Conservation (phyloP, 2,797 vertebrate species). For the Chaetodon trifasciatus region DNA sequence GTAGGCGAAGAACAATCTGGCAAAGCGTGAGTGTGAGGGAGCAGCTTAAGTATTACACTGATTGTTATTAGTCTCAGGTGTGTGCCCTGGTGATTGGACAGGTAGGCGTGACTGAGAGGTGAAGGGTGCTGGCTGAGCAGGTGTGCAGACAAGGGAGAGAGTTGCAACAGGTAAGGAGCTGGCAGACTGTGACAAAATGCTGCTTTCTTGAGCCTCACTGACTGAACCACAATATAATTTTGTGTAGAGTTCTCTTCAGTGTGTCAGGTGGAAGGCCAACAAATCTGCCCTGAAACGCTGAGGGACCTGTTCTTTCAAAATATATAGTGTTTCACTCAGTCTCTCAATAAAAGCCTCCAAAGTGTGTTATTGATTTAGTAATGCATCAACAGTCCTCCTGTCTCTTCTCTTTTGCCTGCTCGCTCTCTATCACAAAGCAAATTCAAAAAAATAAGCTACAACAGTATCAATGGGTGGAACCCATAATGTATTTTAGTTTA, state of each 20-base stretch:
- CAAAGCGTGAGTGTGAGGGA: too few relatives aligned
- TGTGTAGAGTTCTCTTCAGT: background rate
- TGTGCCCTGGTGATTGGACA: too few relatives aligned
- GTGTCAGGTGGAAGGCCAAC: background rate
- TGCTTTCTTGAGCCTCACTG: too few relatives aligned
- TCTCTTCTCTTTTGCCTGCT: background rate
- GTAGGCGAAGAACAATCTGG: too few relatives aligned
- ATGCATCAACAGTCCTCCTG: background rate
- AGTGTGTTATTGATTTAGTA: conserved; percentile 49
- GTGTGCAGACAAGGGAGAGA: too few relatives aligned
- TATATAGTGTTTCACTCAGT: conserved; percentile 24
- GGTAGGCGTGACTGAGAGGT: too few relatives aligned
- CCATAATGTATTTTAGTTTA: background rate
- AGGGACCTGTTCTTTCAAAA: conserved; percentile 12
- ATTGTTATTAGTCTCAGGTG: too few relatives aligned
- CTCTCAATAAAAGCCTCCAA: conserved; percentile 5
- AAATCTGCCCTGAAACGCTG: background rate
- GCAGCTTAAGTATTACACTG: too few relatives aligned
- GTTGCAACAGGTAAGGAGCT: too few relatives aligned
- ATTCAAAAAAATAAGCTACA: background rate
- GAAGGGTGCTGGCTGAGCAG: too few relatives aligned
- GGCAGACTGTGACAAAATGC: too few relatives aligned
- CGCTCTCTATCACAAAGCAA: background rate
- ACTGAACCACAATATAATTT: too few relatives aligned
- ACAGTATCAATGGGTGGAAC: background rate